These are phyloP conservation scores for Drosophila malerkotliana DNA, from an alignment of 1,140 invertebrate species.

Conservation along the genomic window DNA sequence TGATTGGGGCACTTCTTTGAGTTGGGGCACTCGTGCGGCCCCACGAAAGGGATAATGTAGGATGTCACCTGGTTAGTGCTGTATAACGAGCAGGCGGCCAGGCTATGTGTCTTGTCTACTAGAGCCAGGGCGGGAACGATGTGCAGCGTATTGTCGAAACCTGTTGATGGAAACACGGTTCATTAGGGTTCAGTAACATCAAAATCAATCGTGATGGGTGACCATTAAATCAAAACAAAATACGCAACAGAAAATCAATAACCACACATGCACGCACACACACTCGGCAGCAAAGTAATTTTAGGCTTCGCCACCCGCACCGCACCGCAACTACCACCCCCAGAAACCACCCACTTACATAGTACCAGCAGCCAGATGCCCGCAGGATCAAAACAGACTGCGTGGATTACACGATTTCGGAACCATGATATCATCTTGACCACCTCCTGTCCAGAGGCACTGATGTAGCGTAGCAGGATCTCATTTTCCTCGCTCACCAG, in stretches of 20 bases:
- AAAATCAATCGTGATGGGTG: constrained; percentile 16
- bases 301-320: constrained; percentile 42
- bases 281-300: constrained; percentile 54
- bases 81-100: constrained; percentile 58
- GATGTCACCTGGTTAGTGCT: constrained; percentile 80
- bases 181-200: constrained; percentile 22
- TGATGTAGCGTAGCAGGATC: constrained; percentile 77
- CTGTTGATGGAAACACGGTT: constrained; percentile 51
- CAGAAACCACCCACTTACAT: constrained; percentile 83
- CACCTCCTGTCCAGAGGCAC: constrained; percentile 83
- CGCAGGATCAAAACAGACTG: constrained; percentile 89
- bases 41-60: constrained; percentile 83
- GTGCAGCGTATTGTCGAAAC: constrained; percentile 83
- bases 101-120: constrained; percentile 59
- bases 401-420: constrained; percentile 86
- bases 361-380: constrained; percentile 88
- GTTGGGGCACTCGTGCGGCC: constrained; percentile 83
- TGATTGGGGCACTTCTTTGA: constrained; percentile 82
- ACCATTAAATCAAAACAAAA: constrained; percentile 61
- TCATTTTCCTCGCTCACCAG: constrained; percentile 82
- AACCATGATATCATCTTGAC: constrained; percentile 90
- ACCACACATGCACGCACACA: constrained; percentile 29
- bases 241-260: constrained; percentile 75
- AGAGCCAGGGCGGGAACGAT: constrained; percentile 80
- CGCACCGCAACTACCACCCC: constrained; percentile 11